Percentiles rank a stretch among this genome's conserved stretches.
Evolutionary conservation across 1,140 invertebrate genomes (phyloP).

Genomic region (Drosophila prosaltans): DNA sequence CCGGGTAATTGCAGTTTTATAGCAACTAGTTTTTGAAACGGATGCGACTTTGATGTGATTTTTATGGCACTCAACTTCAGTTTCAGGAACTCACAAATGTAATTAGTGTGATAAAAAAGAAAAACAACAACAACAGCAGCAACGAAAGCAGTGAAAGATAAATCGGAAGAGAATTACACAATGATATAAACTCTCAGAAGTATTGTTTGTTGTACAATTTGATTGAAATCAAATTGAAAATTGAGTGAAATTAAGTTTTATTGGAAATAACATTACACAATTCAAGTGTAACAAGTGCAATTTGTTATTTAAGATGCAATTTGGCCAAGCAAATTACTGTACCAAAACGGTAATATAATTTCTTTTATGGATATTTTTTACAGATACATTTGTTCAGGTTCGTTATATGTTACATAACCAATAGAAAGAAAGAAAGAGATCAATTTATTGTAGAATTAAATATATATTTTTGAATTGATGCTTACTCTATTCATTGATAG

Average conservation of each 20-base stretch:
- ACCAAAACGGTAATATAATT: too few species aligned
- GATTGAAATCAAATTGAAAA: not conserved
- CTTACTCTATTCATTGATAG: too few species aligned
- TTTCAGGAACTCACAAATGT: conserved; percentile 32
- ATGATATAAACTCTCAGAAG: conserved; percentile 2
- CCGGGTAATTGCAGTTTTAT: conserved; percentile 78
- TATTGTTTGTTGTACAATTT: not conserved
- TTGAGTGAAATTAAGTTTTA: too few species aligned
- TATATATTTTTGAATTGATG: too few species aligned
- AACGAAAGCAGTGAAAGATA: conserved; percentile 22
- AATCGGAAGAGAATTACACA: conserved; percentile 41
- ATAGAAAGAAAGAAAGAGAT: too few species aligned
- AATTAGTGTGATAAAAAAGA: conserved; percentile 56
- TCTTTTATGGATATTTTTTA: too few species aligned
- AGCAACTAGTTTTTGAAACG: conserved; percentile 76
- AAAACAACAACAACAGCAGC: conserved; percentile 22
- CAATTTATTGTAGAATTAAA: too few species aligned
- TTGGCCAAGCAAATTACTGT: too few species aligned
- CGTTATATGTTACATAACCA: too few species aligned
- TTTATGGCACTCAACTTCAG: conserved; percentile 60
- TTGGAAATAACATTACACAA: too few species aligned
- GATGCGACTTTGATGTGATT: conserved; percentile 76
- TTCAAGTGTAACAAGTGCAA: too few species aligned
- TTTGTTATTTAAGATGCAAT: not conserved
- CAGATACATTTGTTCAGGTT: too few species aligned